These are phyloP conservation scores for Pyrrhia umbra DNA, from an alignment of 2,888 invertebrate genomes.

Conservation along the genomic window DNA sequence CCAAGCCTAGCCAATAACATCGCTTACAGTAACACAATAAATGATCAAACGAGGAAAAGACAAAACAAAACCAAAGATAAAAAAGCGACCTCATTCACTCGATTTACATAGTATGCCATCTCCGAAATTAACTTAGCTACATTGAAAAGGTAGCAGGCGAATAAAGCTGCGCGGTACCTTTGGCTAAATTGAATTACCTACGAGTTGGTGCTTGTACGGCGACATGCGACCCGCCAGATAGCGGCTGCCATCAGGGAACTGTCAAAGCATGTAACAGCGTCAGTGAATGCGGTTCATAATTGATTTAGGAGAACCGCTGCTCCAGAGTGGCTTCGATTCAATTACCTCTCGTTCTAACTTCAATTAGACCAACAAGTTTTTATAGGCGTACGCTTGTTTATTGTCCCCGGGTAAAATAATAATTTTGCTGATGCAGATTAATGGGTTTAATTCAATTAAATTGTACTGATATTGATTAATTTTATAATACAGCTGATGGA, in stretches of 20 bases:
- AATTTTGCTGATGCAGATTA: conserved; percentile 39
- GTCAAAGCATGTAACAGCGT: conserved; percentile 76
- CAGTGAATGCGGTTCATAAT: conserved; percentile 73
- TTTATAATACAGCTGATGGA: conserved; percentile 42
- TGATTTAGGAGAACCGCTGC: conserved; percentile 69
- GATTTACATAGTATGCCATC: conserved; percentile 52
- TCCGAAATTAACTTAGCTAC: conserved; percentile 65
- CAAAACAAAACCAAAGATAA: conserved; percentile 40
- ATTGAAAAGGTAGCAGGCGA: conserved; percentile 58
- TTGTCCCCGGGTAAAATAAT: conserved; percentile 59
- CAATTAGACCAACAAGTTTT: conserved; percentile 56
- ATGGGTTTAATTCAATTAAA: conserved; percentile 44
- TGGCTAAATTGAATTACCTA: conserved; percentile 59
- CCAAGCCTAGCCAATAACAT: conserved; percentile 9
- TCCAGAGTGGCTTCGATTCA: conserved; percentile 68
- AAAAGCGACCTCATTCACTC: conserved; percentile 41
- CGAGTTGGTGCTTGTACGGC: conserved; percentile 34
- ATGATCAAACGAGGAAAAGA: conserved; percentile 17
- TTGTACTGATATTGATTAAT: conserved; percentile 40
- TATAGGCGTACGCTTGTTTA: conserved; percentile 60
- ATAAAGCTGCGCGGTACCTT: conserved; percentile 54
- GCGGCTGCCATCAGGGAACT: conserved; percentile 64
- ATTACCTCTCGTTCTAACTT: conserved; percentile 63
- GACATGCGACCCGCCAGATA: conserved; percentile 32
- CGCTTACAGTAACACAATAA: conserved; percentile 21